A percentile compares a stretch with the other conserved stretches of the same genome.
Evolutionary conservation across 2,113 vertebrate genomes (phyloP).

Genomic region (Anas platyrhynchos): DNA sequence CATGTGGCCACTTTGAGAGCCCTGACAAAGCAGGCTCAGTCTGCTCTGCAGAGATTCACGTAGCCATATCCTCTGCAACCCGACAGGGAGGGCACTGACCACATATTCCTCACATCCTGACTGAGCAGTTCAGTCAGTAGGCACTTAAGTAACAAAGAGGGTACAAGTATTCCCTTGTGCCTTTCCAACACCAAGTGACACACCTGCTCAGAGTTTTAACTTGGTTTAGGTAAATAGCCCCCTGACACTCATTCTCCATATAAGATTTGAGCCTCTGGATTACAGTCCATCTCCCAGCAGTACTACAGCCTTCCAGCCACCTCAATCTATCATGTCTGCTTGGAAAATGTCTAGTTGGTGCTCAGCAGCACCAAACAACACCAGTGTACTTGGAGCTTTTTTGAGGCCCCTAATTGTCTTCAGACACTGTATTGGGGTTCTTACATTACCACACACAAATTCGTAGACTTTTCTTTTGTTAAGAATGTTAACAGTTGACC

Average conservation of each 20-base stretch:
- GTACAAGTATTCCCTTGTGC: fast-evolving
- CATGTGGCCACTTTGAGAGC: neutral
- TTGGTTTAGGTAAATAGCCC: neutral
- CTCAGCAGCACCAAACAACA: neutral
- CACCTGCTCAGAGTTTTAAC: fast-evolving
- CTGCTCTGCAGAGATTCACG: neutral
- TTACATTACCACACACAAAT: neutral
- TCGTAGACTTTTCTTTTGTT: neutral
- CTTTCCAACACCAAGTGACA: neutral
- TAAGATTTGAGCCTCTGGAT: neutral
- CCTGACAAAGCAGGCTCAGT: neutral
- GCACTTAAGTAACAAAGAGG: neutral
- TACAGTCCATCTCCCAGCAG: neutral
- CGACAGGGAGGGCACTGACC: neutral
- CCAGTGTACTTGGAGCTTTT: neutral
- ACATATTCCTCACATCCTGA: neutral
- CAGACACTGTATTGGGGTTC: neutral
- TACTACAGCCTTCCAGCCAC: neutral
- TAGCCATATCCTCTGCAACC: conserved; percentile 26
- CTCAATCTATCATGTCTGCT: neutral
- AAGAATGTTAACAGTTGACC: neutral
- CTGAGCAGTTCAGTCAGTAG: neutral
- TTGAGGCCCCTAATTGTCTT: neutral
- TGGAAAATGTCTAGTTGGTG: neutral
- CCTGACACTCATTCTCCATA: neutral